These are phyloP conservation scores for Drosophila nigricruria DNA, from an alignment of 2,888 invertebrate species.

Conservation along the genomic window DNA sequence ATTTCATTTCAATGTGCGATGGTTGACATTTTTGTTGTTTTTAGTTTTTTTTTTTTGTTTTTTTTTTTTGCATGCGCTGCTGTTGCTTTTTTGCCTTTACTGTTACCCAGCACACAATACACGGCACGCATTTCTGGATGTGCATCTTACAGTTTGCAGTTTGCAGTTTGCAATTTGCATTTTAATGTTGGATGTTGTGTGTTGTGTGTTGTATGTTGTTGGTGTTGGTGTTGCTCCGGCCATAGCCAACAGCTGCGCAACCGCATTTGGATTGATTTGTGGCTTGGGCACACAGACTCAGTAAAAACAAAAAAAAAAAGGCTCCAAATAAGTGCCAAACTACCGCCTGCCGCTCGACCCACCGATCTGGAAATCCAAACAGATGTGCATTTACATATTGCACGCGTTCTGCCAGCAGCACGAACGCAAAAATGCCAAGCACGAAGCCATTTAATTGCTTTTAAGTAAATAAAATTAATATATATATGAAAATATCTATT, in stretches of 20 bases:
- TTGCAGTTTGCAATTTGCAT: constrained; percentile 24
- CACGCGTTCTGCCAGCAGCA: constrained; percentile 29
- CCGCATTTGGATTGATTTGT: constrained; percentile 85
- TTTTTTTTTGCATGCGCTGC: constrained; percentile 18
- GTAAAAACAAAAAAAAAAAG: constrained; percentile 11
- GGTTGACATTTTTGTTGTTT: constrained; percentile 62
- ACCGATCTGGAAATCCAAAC: constrained; percentile 16
- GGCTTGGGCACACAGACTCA: constrained; percentile 65
- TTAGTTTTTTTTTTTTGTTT: constrained; percentile 51
- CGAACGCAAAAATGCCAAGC: not conserved
- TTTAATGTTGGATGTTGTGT: constrained; percentile 2
- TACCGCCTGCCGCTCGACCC: not conserved
- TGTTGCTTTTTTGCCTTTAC: constrained; percentile 15
- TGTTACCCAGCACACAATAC: constrained; percentile 17
- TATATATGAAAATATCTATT: not conserved
- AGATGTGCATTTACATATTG: constrained; percentile 51
- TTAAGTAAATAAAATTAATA: not conserved
- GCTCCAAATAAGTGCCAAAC: constrained; percentile 19
- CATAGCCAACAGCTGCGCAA: constrained; percentile 80
- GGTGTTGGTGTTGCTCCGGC: constrained; percentile 12
- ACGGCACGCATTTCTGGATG: constrained; percentile 40
- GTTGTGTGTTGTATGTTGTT: constrained; percentile 6
- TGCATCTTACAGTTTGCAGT: constrained; percentile 51
- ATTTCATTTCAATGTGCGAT: constrained; percentile 74
- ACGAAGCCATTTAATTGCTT: constrained; percentile 1